Percentiles rank a stretch among this genome's conserved stretches.
Evolutionary conservation across 2,797 vertebrate species (phyloP).

Genomic region (Xenentodon cancila): DNA sequence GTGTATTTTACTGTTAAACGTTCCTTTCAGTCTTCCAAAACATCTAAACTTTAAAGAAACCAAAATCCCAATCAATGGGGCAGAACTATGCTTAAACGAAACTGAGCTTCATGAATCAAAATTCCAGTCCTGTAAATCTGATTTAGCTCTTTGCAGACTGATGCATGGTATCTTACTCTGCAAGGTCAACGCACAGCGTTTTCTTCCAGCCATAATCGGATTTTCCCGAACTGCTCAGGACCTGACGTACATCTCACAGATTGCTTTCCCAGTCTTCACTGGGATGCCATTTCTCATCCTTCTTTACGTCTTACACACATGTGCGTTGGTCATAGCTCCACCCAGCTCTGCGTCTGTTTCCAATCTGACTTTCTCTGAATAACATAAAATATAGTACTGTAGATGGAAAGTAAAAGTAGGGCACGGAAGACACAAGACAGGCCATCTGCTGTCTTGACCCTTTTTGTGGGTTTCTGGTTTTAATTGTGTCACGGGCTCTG

Average conservation of each 20-base stretch:
- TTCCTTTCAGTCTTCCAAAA: too few species aligned
- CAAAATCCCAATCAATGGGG: too few species aligned
- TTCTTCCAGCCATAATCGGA: too few species aligned
- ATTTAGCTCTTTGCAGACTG: too few species aligned
- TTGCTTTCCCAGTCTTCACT: conserved; percentile 14
- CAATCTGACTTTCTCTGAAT: conserved; percentile 39
- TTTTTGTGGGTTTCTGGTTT: conserved; percentile 52
- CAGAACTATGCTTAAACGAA: too few species aligned
- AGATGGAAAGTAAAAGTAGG: conserved; percentile 31
- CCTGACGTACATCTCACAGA: conserved; percentile 4
- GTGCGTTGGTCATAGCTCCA: conserved; percentile 30
- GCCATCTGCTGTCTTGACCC: conserved; percentile 38
- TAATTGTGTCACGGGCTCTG: conserved; percentile 42
- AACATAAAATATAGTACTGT: conserved; percentile 12
- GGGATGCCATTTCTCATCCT: conserved; percentile 4
- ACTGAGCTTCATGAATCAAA: too few species aligned
- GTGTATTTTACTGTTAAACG: too few species aligned
- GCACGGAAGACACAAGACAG: conserved; percentile 29
- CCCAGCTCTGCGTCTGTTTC: conserved; percentile 31
- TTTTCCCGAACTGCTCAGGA: too few species aligned
- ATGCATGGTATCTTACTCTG: too few species aligned
- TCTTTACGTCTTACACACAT: background rate
- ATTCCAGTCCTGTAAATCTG: too few species aligned
- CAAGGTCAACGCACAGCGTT: too few species aligned
- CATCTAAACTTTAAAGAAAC: too few species aligned